Evolutionary conservation across 2,113 vertebrate species (phyloP), one percentile per base, ranked within the genome.

Genomic region (Egretta garzetta): DNA sequence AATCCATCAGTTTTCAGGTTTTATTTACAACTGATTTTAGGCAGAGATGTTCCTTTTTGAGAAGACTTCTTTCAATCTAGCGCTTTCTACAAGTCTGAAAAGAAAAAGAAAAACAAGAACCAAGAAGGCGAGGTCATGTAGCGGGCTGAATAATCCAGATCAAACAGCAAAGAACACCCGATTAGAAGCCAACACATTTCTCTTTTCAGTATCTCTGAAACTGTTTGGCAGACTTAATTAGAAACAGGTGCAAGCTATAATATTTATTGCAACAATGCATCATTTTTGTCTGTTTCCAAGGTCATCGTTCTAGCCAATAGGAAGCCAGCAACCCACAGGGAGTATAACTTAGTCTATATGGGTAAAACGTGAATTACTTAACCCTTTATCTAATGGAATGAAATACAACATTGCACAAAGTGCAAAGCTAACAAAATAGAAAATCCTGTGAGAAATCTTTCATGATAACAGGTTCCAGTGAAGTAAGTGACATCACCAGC

Each of bases 171-270:
- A 82, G 91, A 96, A 39, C 66, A 63, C 84, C 72, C n/a, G 55
- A 96, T 97, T 93, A 94, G 93, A 93, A 96, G 93, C 93, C 84
- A 96, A 96, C 94, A 86, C 94, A 94, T 97, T 96, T 96, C 94
- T 96, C 95, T 97, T 90, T 96, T 93, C 95, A 91, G 93, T 90
- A 94, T 94, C 94, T 97, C 94, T 96, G 86, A 94, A 96, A 95
- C 75, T 96, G 96, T 95, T 95, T 97, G 89, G 89, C 96, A 96
- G 96, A 91, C 91, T 96, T 96, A 96, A 97, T 97, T 96, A 97
- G 93, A 97, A 97, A 96, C 95, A 97, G 95, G 96, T 97, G 96
- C 96, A 91, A 91, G 93, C 97, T 97, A 93, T 97, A 96, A 97
- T 94, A 97, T 96, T 95, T 96, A 96, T 97, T 97, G 95, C 94